These are phyloP conservation scores for Pollenia labialis DNA, from an alignment of 2,888 invertebrate genomes.

Conservation along the genomic window DNA sequence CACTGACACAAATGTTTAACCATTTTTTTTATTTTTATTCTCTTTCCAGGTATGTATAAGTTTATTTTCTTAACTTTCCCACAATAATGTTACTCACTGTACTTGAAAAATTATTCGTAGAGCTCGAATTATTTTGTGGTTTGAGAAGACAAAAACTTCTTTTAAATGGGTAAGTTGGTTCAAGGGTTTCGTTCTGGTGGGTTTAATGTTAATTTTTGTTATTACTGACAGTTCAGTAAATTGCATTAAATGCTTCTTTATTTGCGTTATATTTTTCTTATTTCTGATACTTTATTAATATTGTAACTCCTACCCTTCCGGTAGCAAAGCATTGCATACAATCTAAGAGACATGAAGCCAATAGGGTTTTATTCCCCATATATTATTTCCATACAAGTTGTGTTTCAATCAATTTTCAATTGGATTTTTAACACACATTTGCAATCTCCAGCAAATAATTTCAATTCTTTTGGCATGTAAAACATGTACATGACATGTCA, in stretches of 20 bases:
- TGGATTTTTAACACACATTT: constrained; percentile 15
- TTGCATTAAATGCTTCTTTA: background rate
- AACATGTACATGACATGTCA: constrained; percentile 32
- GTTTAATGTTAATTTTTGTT: constrained; percentile 39
- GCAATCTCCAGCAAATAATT: constrained; percentile 4
- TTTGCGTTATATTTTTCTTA: constrained; percentile 11
- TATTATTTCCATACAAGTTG: constrained; percentile 15
- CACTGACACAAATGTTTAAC: background rate
- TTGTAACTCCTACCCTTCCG: background rate
- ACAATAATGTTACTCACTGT: constrained; percentile 5
- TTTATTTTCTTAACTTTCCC: too few species aligned
- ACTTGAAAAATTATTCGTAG: background rate
- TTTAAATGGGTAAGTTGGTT: constrained; percentile 16
- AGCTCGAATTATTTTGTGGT: background rate
- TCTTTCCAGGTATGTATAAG: constrained; percentile 2
- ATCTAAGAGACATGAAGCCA: background rate
- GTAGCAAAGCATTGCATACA: background rate
- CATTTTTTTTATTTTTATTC: background rate
- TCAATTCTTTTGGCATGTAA: constrained; percentile 5
- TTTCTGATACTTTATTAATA: background rate
- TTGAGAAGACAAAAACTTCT: background rate
- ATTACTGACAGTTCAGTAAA: constrained; percentile 43
- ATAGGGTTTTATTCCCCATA: background rate
- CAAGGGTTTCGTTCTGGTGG: constrained; percentile 11
- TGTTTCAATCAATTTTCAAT: constrained; percentile 48